Percentiles rank a stretch among this genome's conserved stretches.
Evolutionary conservation across 1,140 invertebrate species (phyloP).

Genomic region (Aporrectodea caliginosa): DNA sequence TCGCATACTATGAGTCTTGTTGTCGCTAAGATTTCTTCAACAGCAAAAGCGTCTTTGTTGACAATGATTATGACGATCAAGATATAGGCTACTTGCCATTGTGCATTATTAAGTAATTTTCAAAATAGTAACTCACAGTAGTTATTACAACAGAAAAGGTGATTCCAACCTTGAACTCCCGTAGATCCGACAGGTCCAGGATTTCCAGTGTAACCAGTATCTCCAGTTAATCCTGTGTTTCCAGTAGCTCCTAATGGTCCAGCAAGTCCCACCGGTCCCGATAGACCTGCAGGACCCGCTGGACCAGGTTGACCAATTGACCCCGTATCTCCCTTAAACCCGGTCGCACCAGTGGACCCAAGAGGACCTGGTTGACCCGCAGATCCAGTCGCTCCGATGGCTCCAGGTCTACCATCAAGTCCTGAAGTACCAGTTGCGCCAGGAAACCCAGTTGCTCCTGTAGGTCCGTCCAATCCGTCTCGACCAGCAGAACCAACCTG

Average conservation of each 20-base stretch:
- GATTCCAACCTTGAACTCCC: conserved; percentile 16
- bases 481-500: not conserved
- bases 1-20: no score
- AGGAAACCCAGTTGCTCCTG: not conserved
- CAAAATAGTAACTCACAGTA: not conserved
- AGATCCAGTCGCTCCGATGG: conserved; percentile 10
- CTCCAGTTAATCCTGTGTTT: conserved; percentile 22
- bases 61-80: no score
- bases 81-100: conserved; percentile 33
- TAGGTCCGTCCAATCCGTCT: not conserved
- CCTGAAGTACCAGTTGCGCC: conserved; percentile 9
- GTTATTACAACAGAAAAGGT: conserved; percentile 10
- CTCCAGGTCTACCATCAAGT: not conserved
- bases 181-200: conserved; percentile 12
- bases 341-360: not conserved
- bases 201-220: conserved; percentile 32
- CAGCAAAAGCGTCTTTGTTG: no score
- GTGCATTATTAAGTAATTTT: conserved; percentile 13
- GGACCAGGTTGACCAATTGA: not conserved
- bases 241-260: conserved; percentile 16
- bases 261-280: not conserved
- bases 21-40: no score
- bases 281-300: not conserved
- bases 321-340: conserved; percentile 8
- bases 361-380: not conserved